phyloP scores from a whole-genome alignment of 1,140 invertebrate species.

The Araneus ventricosus region DNA sequence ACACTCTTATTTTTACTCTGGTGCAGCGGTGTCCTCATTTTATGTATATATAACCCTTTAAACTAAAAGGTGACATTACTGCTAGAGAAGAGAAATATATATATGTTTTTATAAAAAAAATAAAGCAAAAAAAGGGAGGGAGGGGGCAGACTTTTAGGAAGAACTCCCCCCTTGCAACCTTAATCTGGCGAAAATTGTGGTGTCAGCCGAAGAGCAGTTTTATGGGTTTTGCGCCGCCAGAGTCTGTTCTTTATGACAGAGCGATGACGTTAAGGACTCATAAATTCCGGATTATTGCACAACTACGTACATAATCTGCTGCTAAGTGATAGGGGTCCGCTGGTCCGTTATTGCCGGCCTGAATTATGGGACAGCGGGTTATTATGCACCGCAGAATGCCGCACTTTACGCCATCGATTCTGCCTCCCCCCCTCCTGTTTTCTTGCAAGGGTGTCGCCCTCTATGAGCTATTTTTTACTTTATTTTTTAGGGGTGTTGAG shows the following conservation, averaged over 20 bases:
- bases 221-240: conserved; percentile 64
- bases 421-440: neutral
- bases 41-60: conserved; percentile 37
- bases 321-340: conserved; percentile 74
- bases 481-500: neutral
- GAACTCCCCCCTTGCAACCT: neutral
- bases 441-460: conserved; percentile 46
- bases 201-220: conserved; percentile 72
- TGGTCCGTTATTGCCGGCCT: conserved; percentile 72
- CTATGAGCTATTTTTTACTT: neutral
- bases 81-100: conserved; percentile 33
- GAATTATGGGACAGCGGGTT: conserved; percentile 75
- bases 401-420: conserved; percentile 43
- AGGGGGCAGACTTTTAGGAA: neutral
- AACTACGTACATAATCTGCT: conserved; percentile 75
- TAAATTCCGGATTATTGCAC: conserved; percentile 76
- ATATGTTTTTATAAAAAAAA: conserved; percentile 60
- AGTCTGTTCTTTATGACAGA: conserved; percentile 69
- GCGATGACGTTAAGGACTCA: conserved; percentile 73
- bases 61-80: conserved; percentile 52
- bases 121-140: neutral
- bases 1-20: conserved; percentile 13
- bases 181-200: conserved; percentile 76
- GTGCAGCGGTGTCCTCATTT: neutral
- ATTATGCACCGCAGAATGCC: conserved; percentile 74